Percentiles rank a stretch among this genome's conserved stretches.
phyloP scores from a whole-genome alignment of 2,797 vertebrate genomes.

The Oryzias sinensis region DNA sequence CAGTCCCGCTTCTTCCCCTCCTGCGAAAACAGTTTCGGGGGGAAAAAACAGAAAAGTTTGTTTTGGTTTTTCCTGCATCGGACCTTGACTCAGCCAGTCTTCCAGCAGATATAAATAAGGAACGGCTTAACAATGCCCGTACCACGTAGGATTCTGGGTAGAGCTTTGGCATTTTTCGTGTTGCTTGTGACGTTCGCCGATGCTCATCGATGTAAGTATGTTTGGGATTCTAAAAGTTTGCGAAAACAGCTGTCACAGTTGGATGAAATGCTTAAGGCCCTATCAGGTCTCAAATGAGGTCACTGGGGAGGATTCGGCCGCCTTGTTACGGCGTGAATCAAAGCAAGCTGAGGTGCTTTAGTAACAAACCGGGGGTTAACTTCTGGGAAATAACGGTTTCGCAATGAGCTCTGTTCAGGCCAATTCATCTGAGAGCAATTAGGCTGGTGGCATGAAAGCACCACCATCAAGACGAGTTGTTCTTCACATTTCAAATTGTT shows the following conservation, averaged over 20 bases:
- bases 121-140: constrained; percentile 72
- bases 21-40: constrained; percentile 67
- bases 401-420: constrained; percentile 55
- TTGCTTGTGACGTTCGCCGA: constrained; percentile 67
- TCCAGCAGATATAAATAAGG: constrained; percentile 30
- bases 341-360: constrained; percentile 36
- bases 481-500: no score
- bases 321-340: constrained; percentile 20
- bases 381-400: constrained; percentile 72
- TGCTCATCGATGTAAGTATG: constrained; percentile 76
- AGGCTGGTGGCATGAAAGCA: constrained; percentile 30
- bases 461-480: constrained; percentile 22
- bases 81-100: constrained; percentile 39
- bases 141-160: constrained; percentile 48
- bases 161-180: constrained; percentile 57
- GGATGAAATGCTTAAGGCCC: no score
- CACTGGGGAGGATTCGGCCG: constrained; percentile 1
- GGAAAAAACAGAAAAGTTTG: constrained; percentile 57
- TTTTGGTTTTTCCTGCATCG: constrained; percentile 8
- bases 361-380: constrained; percentile 34
- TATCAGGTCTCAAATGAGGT: no score
- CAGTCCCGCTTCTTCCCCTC: constrained; percentile 9
- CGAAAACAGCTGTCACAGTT: no score
- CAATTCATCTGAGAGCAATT: constrained; percentile 49
- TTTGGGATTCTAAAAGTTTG: constrained; percentile 20